phyloP scores from a whole-genome alignment of 2,797 vertebrate genomes.

The Gadopsis marmoratus region DNA sequence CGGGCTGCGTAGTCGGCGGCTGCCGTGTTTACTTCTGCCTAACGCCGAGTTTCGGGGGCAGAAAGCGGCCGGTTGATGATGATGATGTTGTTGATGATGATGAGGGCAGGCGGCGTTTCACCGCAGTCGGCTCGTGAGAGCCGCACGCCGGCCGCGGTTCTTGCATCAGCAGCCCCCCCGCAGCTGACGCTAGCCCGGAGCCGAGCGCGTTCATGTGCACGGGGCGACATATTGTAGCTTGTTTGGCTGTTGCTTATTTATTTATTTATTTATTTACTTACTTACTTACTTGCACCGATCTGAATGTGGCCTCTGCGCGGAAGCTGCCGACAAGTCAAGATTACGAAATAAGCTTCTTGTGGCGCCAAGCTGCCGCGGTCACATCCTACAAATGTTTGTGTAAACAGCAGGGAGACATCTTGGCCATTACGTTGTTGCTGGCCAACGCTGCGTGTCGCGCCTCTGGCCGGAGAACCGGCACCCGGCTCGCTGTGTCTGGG shows the following conservation, averaged over 20 bases:
- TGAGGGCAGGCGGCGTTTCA: constrained; percentile 30
- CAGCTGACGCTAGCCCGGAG: constrained; percentile 63
- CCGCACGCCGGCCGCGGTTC: constrained; percentile 69
- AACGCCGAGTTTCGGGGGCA: background rate
- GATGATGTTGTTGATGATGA: background rate
- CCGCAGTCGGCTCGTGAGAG: constrained; percentile 60
- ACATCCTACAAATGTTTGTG: constrained; percentile 39
- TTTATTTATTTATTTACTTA: no score
- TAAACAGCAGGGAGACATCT: constrained; percentile 79
- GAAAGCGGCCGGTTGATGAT: no score
- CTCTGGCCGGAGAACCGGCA: no score
- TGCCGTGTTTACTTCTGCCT: constrained; percentile 52
- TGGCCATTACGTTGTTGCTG: constrained; percentile 67
- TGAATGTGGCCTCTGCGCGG: background rate
- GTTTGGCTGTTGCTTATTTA: no score
- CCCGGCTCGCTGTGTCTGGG: constrained; percentile 49
- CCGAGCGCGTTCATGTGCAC: constrained; percentile 52
- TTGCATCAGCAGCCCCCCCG: constrained; percentile 78
- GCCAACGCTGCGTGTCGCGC: background rate
- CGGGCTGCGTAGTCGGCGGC: constrained; percentile 27
- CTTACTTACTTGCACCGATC: no score
- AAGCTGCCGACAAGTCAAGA: background rate
- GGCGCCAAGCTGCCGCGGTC: constrained; percentile 1
- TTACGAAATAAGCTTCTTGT: constrained; percentile 28
- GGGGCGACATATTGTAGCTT: no score